Evolutionary conservation across 2,113 vertebrate species (phyloP).

Genomic region (Manacus vitellinus): DNA sequence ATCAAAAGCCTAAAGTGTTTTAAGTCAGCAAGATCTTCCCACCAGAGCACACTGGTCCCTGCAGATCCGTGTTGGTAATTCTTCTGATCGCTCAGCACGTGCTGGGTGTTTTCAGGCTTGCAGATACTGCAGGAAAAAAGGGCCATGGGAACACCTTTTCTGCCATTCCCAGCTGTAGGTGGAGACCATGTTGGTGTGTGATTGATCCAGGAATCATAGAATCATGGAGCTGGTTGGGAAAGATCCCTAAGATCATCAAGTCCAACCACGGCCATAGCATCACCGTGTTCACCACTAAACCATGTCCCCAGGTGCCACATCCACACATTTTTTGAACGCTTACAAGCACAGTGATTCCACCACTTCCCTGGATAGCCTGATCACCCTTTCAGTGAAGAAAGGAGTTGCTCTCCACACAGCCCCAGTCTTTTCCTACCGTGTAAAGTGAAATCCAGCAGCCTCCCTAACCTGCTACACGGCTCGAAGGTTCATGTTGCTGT

Average conservation of each 20-base stretch:
- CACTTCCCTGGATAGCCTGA: not conserved
- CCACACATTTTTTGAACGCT: not conserved
- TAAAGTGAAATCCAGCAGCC: not conserved
- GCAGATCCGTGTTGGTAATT: not conserved
- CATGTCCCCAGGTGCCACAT: not conserved
- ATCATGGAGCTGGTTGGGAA: not conserved
- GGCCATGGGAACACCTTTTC: fast-evolving
- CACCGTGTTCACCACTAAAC: not conserved
- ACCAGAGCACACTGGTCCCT: fast-evolving
- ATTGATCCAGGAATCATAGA: not conserved
- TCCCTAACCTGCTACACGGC: not conserved
- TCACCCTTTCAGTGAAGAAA: not conserved
- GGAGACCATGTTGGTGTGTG: fast-evolving
- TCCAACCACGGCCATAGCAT: not conserved
- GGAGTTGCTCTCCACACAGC: not conserved
- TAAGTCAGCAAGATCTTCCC: not conserved
- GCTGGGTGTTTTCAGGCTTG: not conserved
- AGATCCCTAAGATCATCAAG: not conserved
- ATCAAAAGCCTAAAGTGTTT: not conserved
- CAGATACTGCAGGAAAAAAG: not conserved
- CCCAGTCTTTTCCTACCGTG: fast-evolving
- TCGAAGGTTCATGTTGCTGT: not conserved
- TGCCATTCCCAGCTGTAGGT: not conserved
- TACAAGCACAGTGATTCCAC: not conserved
- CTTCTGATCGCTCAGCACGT: not conserved